A percentile compares a stretch with the other conserved stretches of the same genome.
Conservation (phyloP, 1,140 invertebrate species). For the Eupristina koningsbergeri region DNA sequence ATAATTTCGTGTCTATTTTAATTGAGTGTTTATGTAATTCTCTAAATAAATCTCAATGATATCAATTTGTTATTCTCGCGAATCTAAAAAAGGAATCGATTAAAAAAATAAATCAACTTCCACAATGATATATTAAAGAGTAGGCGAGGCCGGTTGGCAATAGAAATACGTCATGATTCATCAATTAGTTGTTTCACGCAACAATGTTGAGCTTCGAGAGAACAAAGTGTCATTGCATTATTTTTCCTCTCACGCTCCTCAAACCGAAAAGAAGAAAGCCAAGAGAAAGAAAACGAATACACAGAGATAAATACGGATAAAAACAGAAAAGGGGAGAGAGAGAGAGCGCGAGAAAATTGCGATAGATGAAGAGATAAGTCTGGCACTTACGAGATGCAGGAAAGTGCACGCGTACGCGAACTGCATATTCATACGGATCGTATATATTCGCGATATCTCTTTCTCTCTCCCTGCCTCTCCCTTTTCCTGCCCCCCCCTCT, state of each 20-base stretch:
- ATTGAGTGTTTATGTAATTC: too few relatives aligned
- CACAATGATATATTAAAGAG: not conserved
- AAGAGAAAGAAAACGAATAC: not conserved
- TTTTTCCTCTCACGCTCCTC: conserved; percentile 10
- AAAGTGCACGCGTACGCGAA: conserved; percentile 20
- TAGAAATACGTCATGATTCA: not conserved
- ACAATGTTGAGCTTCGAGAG: not conserved
- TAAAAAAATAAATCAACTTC: not conserved
- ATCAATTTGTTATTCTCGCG: too few relatives aligned
- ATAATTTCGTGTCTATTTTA: too few relatives aligned
- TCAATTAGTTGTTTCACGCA: conserved; percentile 8
- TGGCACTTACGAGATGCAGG: conserved; percentile 13
- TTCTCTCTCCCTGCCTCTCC: conserved; percentile 15
- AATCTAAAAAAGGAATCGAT: not conserved
- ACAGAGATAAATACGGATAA: not conserved
- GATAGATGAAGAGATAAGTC: conserved; percentile 34
- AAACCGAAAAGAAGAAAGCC: not conserved
- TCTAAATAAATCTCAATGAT: too few relatives aligned
- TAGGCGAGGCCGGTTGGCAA: not conserved
- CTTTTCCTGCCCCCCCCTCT: not conserved
- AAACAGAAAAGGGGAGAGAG: not conserved
- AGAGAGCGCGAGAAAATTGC: not conserved
- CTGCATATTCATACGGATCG: conserved; percentile 45
- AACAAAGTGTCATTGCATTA: conserved; percentile 5
- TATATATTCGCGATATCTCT: not conserved